phyloP scores from a whole-genome alignment of 2,888 invertebrate species.

The Germaria angustata region DNA sequence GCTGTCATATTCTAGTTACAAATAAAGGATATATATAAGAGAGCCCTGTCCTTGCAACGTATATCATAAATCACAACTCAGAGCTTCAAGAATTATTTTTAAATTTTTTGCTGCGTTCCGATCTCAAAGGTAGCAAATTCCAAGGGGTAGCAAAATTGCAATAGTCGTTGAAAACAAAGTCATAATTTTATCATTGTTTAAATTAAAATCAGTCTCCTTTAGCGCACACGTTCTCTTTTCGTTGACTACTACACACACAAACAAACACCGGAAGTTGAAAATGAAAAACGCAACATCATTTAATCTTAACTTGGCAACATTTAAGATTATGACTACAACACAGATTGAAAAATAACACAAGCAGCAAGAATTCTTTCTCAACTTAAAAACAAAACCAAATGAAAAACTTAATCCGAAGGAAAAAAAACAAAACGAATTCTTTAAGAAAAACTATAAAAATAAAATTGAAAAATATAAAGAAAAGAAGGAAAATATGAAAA shows the following conservation, averaged over 20 bases:
- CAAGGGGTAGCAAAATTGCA: too few species aligned
- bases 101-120: too few species aligned
- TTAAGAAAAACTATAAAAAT: slow-evolving; percentile 5
- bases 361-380: slow-evolving; percentile 40
- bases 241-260: slow-evolving; percentile 10
- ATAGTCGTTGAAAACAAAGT: too few species aligned
- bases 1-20: too few species aligned
- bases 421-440: not conserved
- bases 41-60: too few species aligned
- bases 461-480: slow-evolving; percentile 24
- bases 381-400: slow-evolving; percentile 28
- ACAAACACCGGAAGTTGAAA: slow-evolving; percentile 53
- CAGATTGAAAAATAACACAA: slow-evolving; percentile 73
- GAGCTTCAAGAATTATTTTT: too few species aligned
- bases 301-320: slow-evolving; percentile 71
- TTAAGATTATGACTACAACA: slow-evolving; percentile 71
- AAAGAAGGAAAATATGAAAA: slow-evolving; percentile 68
- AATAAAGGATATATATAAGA: too few species aligned
- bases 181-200: too few species aligned
- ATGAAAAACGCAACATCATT: slow-evolving; percentile 70
- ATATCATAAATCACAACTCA: too few species aligned
- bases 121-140: too few species aligned
- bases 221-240: not conserved
- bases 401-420: slow-evolving; percentile 48
- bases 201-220: too few species aligned